Evolutionary conservation across 2,113 vertebrate genomes (phyloP).

Genomic region (Aix galericulata): DNA sequence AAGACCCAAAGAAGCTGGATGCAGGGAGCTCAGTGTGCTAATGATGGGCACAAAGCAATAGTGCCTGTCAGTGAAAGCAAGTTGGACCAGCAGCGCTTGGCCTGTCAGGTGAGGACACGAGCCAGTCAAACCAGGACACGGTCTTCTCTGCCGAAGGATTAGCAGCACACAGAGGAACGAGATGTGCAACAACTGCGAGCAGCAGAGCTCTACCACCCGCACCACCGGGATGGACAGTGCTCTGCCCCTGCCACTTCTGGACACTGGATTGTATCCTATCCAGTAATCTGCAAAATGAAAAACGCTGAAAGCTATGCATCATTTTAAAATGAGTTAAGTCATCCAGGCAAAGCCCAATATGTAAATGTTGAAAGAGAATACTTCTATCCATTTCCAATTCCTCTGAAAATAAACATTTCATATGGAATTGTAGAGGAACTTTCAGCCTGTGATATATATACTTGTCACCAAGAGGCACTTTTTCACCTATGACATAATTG

Average conservation of each 20-base stretch:
- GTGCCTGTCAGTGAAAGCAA: neutral
- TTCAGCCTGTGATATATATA: neutral
- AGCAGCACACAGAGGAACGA: neutral
- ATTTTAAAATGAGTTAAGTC: neutral
- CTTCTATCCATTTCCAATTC: neutral
- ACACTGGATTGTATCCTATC: neutral
- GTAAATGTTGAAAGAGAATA: neutral
- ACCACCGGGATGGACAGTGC: accelerated
- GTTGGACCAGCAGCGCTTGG: neutral
- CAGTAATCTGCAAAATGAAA: neutral
- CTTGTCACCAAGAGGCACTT: slow-evolving; percentile 18
- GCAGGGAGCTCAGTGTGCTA: neutral
- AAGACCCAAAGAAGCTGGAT: neutral
- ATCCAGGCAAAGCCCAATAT: neutral
- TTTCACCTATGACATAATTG: slow-evolving; percentile 14
- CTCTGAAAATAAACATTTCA: slow-evolving; percentile 14
- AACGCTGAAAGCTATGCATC: neutral
- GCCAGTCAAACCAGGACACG: neutral
- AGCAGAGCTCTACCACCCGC: neutral
- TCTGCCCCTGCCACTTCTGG: neutral
- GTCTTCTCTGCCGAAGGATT: accelerated
- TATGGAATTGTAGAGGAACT: neutral
- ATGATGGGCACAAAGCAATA: neutral
- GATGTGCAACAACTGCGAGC: neutral
- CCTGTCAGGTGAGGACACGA: neutral